Conservation (phyloP, 2,888 invertebrate species). For the Sesia apiformis region DNA sequence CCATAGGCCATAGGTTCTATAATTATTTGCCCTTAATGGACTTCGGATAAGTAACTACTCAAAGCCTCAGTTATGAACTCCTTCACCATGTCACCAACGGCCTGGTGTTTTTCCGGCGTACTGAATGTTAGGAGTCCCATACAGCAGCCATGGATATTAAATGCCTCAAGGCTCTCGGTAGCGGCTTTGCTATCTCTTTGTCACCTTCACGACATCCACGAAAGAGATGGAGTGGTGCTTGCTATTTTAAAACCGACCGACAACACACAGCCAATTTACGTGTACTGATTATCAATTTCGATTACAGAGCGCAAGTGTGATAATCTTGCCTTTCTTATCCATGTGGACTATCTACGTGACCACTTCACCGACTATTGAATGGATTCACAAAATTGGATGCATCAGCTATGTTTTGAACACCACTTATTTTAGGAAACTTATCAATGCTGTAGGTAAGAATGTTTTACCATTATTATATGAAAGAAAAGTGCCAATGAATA, state of each 20-base stretch:
- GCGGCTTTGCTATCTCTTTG: too few relatives aligned
- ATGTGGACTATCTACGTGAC: constrained; percentile 28
- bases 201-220: too few relatives aligned
- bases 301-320: constrained; percentile 36
- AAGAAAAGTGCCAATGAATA: too few relatives aligned
- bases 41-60: constrained; percentile 14
- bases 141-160: constrained; percentile 40
- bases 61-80: constrained; percentile 46
- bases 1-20: too few relatives aligned
- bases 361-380: constrained; percentile 31
- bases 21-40: constrained; percentile 4
- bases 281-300: too few relatives aligned
- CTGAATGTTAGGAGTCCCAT: constrained; percentile 43
- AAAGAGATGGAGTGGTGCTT: too few relatives aligned
- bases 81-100: constrained; percentile 49
- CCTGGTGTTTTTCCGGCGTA: constrained; percentile 41
- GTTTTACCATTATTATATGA: too few relatives aligned
- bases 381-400: constrained; percentile 32
- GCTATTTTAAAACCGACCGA: too few relatives aligned
- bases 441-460: constrained; percentile 42
- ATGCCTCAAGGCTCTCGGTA: too few relatives aligned
- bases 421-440: constrained; percentile 41
- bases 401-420: constrained; percentile 32
- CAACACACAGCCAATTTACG: too few relatives aligned
- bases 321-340: constrained; percentile 30